phyloP scores from a whole-genome alignment of 2,113 vertebrate genomes.

The Lepus timidus region DNA sequence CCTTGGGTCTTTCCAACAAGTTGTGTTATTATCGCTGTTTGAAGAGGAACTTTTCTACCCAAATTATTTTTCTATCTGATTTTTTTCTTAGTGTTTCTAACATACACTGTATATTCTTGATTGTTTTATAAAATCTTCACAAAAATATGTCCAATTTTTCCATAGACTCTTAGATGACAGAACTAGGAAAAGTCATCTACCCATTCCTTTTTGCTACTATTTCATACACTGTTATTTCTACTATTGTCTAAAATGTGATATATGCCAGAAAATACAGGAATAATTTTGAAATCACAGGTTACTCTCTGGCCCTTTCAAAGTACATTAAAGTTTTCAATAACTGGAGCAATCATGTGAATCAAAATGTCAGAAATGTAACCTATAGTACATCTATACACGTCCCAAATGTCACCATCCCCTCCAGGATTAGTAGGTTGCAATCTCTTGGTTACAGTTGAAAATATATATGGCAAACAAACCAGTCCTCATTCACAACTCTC shows the following conservation, averaged over 20 bases:
- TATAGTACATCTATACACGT: not conserved
- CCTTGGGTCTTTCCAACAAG: conserved; percentile 38
- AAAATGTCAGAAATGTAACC: conserved; percentile 67
- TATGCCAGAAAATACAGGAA: conserved; percentile 24
- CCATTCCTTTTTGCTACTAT: not conserved
- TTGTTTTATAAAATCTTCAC: conserved; percentile 49
- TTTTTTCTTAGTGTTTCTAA: not conserved
- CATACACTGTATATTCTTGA: not conserved
- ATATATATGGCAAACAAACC: conserved; percentile 24
- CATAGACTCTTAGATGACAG: conserved; percentile 4
- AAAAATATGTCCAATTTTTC: not conserved
- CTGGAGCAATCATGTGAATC: conserved; percentile 25
- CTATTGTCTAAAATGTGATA: not conserved
- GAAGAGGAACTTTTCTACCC: not conserved
- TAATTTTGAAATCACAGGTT: conserved; percentile 52
- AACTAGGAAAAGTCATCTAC: not conserved
- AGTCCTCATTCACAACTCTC: conserved; percentile 5
- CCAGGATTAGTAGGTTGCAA: conserved; percentile 16
- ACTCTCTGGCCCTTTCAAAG: conserved; percentile 26
- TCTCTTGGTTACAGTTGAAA: conserved; percentile 11
- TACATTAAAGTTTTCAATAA: conserved; percentile 56
- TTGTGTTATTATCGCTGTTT: not conserved
- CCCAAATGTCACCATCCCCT: conserved; percentile 48
- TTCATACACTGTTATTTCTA: conserved; percentile 21
- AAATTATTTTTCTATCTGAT: not conserved